phyloP scores from a whole-genome alignment of 2,113 vertebrate species.

The Phoenicopterus ruber region DNA sequence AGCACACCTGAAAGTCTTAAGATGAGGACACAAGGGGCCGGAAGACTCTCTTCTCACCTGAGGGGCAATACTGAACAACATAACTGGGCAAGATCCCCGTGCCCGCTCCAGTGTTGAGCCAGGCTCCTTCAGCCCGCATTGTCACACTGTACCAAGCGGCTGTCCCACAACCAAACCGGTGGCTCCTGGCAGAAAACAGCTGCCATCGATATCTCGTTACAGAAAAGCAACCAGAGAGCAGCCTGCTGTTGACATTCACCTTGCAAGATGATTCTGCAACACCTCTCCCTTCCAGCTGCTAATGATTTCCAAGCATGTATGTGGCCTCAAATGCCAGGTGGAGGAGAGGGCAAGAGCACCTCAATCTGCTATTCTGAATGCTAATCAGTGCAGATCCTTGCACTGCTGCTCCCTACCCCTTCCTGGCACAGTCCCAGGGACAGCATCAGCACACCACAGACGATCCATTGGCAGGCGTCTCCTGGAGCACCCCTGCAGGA shows the following conservation, averaged over 20 bases:
- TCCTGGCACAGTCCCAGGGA: background rate
- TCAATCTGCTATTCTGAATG: background rate
- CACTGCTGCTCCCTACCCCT: background rate
- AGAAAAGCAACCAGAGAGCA: background rate
- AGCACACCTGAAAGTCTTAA: background rate
- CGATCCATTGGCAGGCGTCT: fast-evolving
- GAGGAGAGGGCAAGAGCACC: background rate
- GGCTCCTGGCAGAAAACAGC: background rate
- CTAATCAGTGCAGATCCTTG: background rate
- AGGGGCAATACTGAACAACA: background rate
- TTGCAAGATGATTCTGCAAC: background rate
- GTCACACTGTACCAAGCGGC: background rate
- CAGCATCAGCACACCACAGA: background rate
- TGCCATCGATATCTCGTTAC: background rate
- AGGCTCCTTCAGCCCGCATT: background rate
- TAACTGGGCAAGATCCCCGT: background rate
- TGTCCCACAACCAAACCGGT: background rate
- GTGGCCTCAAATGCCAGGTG: background rate
- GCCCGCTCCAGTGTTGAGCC: background rate
- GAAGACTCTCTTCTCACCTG: background rate
- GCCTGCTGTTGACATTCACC: background rate
- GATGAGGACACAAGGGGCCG: background rate
- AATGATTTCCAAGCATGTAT: too few relatives aligned
- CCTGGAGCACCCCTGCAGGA: background rate
- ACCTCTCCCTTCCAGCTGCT: background rate